Evolutionary conservation across 2,888 invertebrate species (phyloP), one percentile per base, ranked within the genome.

Genomic region (Ischnura elegans): DNA sequence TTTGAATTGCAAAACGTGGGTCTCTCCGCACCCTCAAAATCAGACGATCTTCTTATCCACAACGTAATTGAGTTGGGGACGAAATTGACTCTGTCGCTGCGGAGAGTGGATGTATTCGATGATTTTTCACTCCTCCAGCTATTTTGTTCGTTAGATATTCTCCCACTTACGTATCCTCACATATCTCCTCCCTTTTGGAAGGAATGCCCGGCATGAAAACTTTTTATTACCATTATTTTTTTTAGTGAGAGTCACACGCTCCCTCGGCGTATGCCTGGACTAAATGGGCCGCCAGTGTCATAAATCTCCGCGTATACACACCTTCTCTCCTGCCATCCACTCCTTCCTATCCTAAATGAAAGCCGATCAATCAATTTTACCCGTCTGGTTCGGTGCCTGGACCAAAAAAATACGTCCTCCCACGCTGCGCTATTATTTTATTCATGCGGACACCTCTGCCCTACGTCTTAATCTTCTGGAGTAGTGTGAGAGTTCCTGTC

Each of bases 31-130:
- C 90, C 90, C 61, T n/a, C 13, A 61, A 90, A 90, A 90, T 90
- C 61, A 90, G 25, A 55, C 90, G 90, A 90, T 90, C 55, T 90
- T 61, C 90, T 90, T 90, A 61, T 90, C 61, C 90, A 19, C 61
- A 61, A 43, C 90, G 61, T 90, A 90, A 90, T 90, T 90, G 90
- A 90, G 90, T 90, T 90, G 36, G 90, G 66, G 90, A 90, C 90
- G 90, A 90, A 90, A 90, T 43, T 43, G 61, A 61, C 55, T 66
- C 43, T 76, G 90, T 21, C 51, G 51, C 19, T 25, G 90, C 42
- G 42, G 42, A 36, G 76, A 47, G 10, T 43, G 61, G 90, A 61
- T 90, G 55, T 66, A 90, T 90, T 90, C 66, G 90, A 61, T 55
- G 36, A 90, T 90, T 90, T 90, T 90, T 90, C 90, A 90, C 55